phyloP scores from a whole-genome alignment of 2,113 vertebrate genomes.

The Actenoides hombroni region DNA sequence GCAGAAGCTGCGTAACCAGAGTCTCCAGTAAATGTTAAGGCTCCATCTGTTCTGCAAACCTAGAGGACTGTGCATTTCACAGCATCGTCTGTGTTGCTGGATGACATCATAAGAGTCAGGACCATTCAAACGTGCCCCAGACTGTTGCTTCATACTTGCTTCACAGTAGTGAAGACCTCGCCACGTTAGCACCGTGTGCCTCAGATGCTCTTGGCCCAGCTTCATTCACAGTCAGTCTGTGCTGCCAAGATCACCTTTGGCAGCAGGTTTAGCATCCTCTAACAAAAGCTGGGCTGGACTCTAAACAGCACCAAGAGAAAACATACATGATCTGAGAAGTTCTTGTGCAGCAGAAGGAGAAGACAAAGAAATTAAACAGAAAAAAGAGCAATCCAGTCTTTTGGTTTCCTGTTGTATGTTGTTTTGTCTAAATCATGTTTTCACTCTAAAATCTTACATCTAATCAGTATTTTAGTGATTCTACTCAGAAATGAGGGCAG shows the following conservation, averaged over 20 bases:
- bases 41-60: slow-evolving; percentile 66
- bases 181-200: not conserved
- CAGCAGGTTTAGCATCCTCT: not conserved
- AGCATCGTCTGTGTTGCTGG: slow-evolving; percentile 31
- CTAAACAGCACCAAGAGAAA: not conserved
- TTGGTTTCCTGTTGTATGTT: not conserved
- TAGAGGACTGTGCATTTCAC: slow-evolving; percentile 50
- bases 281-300: not conserved
- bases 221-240: not conserved
- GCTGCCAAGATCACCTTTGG: not conserved
- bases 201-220: not conserved
- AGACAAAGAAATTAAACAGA: not conserved
- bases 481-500: not conserved
- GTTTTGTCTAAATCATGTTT: not conserved
- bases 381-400: not conserved
- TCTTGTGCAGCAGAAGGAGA: not conserved
- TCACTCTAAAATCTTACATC: not conserved
- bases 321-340: too few species aligned
- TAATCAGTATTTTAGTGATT: not conserved
- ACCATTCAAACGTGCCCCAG: not conserved
- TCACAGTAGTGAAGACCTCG: not conserved
- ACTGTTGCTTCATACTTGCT: slow-evolving; percentile 40
- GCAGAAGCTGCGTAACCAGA: slow-evolving; percentile 67
- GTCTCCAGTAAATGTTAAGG: slow-evolving; percentile 65
- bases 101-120: slow-evolving; percentile 48